Evolutionary conservation across 2,113 vertebrate genomes (phyloP).

Genomic region (Microtus montanus): DNA sequence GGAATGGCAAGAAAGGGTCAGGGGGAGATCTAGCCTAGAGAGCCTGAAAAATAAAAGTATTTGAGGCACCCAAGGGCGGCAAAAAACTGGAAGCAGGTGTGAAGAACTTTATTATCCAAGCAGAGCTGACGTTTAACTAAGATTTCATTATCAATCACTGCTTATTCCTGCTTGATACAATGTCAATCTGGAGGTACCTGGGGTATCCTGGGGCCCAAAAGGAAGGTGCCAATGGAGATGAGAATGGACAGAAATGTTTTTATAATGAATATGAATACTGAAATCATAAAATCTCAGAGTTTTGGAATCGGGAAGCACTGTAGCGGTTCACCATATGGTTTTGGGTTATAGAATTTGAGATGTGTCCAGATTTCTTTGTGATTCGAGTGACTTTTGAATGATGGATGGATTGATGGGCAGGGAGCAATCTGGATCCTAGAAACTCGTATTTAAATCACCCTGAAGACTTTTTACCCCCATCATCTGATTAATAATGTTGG

Average conservation of each 20-base stretch:
- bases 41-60: background rate
- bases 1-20: background rate
- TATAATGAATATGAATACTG: background rate
- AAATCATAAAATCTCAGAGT: background rate
- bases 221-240: background rate
- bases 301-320: background rate
- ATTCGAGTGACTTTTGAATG: background rate
- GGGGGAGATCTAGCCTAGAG: background rate
- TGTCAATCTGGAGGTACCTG: background rate
- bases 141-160: background rate
- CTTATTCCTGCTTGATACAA: background rate
- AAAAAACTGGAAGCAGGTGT: background rate
- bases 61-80: conserved; percentile 18
- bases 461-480: conserved; percentile 41
- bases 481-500: conserved; percentile 24
- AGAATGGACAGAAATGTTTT: rapidly evolving
- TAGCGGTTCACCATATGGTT: background rate
- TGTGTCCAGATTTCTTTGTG: background rate
- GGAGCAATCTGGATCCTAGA: conserved; percentile 26
- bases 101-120: background rate
- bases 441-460: conserved; percentile 30
- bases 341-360: conserved; percentile 17
- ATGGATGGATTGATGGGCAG: background rate
- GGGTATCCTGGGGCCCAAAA: background rate
- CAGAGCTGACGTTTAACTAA: background rate